Percentiles rank a stretch among this genome's conserved stretches.
These are phyloP conservation scores for Pomatorhinus ruficollis DNA, from an alignment of 2,113 vertebrate genomes.

Conservation along the genomic window DNA sequence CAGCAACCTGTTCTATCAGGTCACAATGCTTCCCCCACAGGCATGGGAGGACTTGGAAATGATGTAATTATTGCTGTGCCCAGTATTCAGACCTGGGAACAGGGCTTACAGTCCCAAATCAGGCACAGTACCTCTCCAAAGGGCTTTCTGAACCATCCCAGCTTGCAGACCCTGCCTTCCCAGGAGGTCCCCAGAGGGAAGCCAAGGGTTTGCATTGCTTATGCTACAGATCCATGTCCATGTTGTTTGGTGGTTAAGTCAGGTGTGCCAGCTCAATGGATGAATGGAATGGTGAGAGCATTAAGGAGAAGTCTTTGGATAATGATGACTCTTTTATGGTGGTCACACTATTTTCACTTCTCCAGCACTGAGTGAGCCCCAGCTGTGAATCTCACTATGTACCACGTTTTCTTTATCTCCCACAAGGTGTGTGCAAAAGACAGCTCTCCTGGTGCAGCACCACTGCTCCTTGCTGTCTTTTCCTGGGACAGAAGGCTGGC, in stretches of 20 bases:
- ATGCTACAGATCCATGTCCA: rapidly evolving
- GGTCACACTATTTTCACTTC: neutral
- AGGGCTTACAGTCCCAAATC: neutral
- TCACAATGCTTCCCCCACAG: neutral
- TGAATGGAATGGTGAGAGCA: neutral
- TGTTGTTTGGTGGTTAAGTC: neutral
- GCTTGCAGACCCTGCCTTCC: neutral
- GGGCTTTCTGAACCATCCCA: neutral
- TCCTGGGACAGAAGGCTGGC: neutral
- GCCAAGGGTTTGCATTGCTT: neutral
- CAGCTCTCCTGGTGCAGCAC: neutral
- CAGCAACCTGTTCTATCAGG: neutral
- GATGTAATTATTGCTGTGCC: neutral
- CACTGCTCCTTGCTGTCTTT: neutral
- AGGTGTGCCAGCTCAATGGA: neutral
- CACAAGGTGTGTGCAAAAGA: neutral
- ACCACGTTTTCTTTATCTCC: neutral
- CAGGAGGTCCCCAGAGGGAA: neutral
- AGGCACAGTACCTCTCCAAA: neutral
- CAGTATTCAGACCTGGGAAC: neutral
- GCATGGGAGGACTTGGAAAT: neutral
- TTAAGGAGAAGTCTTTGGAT: neutral
- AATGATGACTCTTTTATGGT: neutral
- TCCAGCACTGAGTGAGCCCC: neutral
- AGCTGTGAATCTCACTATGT: neutral